Conservation (phyloP, 2,888 invertebrate species). For the Omphaloscelis lunosa region DNA sequence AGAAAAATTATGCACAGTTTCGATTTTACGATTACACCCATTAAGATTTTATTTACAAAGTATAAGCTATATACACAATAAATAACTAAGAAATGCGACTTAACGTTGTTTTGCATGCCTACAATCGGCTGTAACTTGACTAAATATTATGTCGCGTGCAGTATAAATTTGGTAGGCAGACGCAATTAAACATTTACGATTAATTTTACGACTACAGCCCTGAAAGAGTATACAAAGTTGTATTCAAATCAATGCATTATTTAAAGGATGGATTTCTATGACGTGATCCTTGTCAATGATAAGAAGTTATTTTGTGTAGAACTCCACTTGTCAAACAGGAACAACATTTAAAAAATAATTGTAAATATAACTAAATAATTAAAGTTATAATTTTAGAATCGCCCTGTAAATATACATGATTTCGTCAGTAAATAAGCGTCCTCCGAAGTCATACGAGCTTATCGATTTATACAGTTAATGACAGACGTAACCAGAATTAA, state of each 20-base stretch:
- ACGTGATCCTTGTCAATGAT: neutral
- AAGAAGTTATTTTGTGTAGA: neutral
- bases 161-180: conserved; percentile 73
- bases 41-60: conserved; percentile 62
- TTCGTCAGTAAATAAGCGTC: conserved; percentile 20
- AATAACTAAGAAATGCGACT: conserved; percentile 75
- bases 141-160: conserved; percentile 85
- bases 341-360: no score
- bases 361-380: neutral
- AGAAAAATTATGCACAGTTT: conserved; percentile 52
- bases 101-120: conserved; percentile 79
- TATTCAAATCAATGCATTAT: conserved; percentile 65
- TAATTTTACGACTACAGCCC: conserved; percentile 72
- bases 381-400: neutral
- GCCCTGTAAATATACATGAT: neutral
- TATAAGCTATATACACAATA: conserved; percentile 66
- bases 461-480: conserved; percentile 44
- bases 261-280: conserved; percentile 23
- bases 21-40: conserved; percentile 60
- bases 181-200: conserved; percentile 78
- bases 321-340: neutral
- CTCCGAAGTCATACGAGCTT: conserved; percentile 32
- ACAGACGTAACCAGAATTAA: conserved; percentile 48
- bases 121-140: conserved; percentile 77
- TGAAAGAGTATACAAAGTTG: conserved; percentile 64